Base-by-base conservation (phyloP, 2,797 vertebrate genomes). In the Synanceia verrucosa region DNA sequence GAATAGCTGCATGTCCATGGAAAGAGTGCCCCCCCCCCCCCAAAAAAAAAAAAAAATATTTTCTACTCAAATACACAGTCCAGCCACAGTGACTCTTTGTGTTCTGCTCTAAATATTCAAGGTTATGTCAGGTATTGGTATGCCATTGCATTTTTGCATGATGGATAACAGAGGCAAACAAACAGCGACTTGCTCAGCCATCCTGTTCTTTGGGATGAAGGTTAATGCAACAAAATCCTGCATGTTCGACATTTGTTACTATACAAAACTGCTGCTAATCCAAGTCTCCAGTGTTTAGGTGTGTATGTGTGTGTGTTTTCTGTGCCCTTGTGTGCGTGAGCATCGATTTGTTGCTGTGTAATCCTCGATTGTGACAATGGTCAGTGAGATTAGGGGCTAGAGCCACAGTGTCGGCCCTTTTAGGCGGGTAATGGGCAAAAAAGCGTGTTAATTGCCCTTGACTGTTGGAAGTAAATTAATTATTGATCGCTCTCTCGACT, bases 401-500 rank as follows among this genome's bases (percentile, higher is more conserved):
- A 86, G 86, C 78, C 71, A 55, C 83, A 56, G 78, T 55, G 57
- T 73, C 33, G 70, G 88, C 73, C 83, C 90, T 91, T 94, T 90
- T 91, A 90, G 82, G 65, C 65, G 78, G 71, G 82, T 93, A 94
- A 94, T 93, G 85, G 90, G 78, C 84, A 86, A 86, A 92, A 92
- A 89, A 85, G 84, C 78, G 85, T 87, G 92, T 91, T 95, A 95
- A 95, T 95, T 94, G 93, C 90, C 91, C 89, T 89, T 91, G 93
- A 94, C 93, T 93, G 93, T 87, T 92, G 89, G 91, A 93, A 93
- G 94, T 93, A 95, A 95, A 95, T 95, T 88, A 95, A 94, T 94
- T 95, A 95, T 95, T 93, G 94, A 95, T 95, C 86, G 89, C 78
- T 79, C 91, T 91, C 87, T 77, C 76, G 75, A 91, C 92, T 90